Percentiles rank a stretch among this genome's conserved stretches.
These are phyloP conservation scores for Bilobella aurantiaca DNA, from an alignment of 1,140 invertebrate species.

Conservation along the genomic window DNA sequence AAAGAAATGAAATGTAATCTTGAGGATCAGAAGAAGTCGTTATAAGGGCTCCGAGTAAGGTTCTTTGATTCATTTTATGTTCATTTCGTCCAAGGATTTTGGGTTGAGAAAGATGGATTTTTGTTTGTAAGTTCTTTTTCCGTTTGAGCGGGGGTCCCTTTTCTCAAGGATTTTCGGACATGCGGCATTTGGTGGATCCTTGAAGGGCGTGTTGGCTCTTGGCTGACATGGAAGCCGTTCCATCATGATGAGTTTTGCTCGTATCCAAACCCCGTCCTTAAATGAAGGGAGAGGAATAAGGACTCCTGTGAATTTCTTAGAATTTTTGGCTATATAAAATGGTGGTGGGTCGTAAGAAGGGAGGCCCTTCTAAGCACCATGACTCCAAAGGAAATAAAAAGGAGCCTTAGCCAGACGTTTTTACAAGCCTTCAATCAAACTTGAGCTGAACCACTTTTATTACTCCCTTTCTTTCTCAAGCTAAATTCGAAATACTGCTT, in stretches of 20 bases:
- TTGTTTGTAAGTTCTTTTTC: slow-evolving; percentile 27
- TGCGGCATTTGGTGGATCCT: background rate
- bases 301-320: slow-evolving; percentile 34
- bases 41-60: background rate
- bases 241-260: background rate
- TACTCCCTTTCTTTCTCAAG: slow-evolving; percentile 24
- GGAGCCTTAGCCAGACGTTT: slow-evolving; percentile 28
- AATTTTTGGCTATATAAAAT: slow-evolving; percentile 35
- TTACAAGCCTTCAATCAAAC: slow-evolving; percentile 36
- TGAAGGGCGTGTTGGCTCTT: too few relatives aligned
- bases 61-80: background rate
- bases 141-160: slow-evolving; percentile 32
- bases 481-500: slow-evolving; percentile 23
- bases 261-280: background rate
- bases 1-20: slow-evolving; percentile 35
- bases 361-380: background rate
- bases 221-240: background rate
- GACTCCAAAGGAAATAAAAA: slow-evolving; percentile 18
- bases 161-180: background rate
- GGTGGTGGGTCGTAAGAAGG: background rate
- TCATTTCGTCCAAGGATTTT: slow-evolving; percentile 6
- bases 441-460: slow-evolving; percentile 33
- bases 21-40: slow-evolving; percentile 23
- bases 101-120: slow-evolving; percentile 13
- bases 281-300: background rate